Base-by-base conservation (phyloP, 1,140 invertebrate species). In the Drosophila kohkoa region DNA sequence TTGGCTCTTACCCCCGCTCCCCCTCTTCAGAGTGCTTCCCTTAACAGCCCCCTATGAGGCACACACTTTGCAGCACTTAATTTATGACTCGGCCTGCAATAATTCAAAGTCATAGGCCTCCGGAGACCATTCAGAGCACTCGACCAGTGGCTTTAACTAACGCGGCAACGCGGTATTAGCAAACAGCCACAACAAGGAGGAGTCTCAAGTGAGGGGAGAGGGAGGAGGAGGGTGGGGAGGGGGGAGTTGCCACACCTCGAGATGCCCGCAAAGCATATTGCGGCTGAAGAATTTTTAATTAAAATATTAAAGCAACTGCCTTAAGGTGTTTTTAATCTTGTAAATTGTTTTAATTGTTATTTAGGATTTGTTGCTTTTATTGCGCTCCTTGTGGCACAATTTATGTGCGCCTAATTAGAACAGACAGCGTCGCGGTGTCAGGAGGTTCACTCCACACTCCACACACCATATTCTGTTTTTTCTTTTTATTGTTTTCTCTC, bases 301-400 rank as follows among this genome's bases (percentile, higher is more conserved):
- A 88, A 89, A 88, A 89, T 89, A 88, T 88, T 88, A 89, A 88
- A 89, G 86, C 85, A 85, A 79, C 65, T 20, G 70, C 85, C 79
- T 75, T 65, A 76, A 89, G 85, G 85, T 89, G 85, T 89, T 89
- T 89, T 89, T 89, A 89, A 89, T 89, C 85, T 89, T 89, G 85
- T 62, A 85, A 90, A 89, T 89, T 89, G 85, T 81, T 89, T 90
- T 89, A 89, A 90, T 89, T 89, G 85, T 89, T 89, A 89, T 89
- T 89, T 89, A 89, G 85, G 78, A 83, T 88, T 89, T 88, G 73
- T 73, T 79, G 81, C 52, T 48, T 68, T 82, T 62, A 70, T 67
- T 78, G 66, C 65, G 65, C 77, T 65, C 64, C 41, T 41, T 81
- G 77, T 51, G 60, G 74, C 68, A 38, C 58, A 75, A 89, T 88